Evolutionary conservation across 2,113 vertebrate genomes (phyloP).

Genomic region (Cyphomyrus discorhynchus): DNA sequence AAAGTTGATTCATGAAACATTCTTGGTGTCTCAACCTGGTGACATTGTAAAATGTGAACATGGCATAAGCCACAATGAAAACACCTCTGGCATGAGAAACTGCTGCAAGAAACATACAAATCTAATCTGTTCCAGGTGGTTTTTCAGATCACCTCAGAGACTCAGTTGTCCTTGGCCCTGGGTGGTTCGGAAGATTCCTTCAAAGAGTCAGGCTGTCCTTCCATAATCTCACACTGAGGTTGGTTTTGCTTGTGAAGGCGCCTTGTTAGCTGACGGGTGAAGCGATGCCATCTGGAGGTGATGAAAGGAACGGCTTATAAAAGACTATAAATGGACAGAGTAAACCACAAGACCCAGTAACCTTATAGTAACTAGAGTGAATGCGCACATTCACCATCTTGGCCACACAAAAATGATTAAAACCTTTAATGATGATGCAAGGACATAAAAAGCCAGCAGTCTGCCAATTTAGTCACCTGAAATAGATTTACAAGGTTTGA

Average conservation of each 20-base stretch:
- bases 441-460: neutral
- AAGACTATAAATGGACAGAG: neutral
- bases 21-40: neutral
- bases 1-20: neutral
- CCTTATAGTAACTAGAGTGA: neutral
- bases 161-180: neutral
- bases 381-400: neutral
- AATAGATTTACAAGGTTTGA: neutral
- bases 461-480: neutral
- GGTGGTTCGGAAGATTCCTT: neutral
- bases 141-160: neutral
- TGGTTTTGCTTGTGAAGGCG: constrained; percentile 22
- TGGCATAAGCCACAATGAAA: neutral
- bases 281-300: constrained; percentile 44
- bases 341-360: neutral
- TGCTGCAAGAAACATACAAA: neutral
- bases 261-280: constrained; percentile 45
- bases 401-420: neutral
- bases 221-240: constrained; percentile 18
- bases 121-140: neutral
- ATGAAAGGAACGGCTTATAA: neutral
- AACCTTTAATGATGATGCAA: neutral
- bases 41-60: neutral
- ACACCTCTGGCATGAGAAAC: neutral
- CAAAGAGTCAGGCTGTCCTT: neutral